Percentiles rank a stretch among this genome's conserved stretches.
Conservation (phyloP, 2,888 invertebrate species). For the Drosophila nr. fundita region DNA sequence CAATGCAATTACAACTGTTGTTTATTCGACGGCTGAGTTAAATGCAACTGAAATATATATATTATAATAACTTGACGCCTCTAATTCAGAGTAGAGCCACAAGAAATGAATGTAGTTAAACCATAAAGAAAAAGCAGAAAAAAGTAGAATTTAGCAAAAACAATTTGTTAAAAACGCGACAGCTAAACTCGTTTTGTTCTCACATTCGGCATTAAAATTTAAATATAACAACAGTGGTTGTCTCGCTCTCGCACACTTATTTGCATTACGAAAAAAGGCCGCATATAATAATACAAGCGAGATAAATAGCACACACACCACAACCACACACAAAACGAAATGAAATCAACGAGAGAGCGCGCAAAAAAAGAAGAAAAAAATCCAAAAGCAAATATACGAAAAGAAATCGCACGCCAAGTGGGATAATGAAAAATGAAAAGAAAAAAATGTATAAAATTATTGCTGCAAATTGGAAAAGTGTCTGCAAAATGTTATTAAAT, state of each 20-base stretch:
- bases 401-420: constrained; percentile 51
- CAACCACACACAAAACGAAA: constrained; percentile 28
- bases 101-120: constrained; percentile 13
- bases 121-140: constrained; percentile 13
- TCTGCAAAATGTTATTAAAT: background rate
- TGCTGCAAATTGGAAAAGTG: constrained; percentile 7
- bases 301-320: constrained; percentile 47
- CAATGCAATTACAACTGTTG: constrained; percentile 41
- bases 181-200: constrained; percentile 67
- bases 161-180: constrained; percentile 73
- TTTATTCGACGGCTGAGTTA: constrained; percentile 7
- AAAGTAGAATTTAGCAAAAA: constrained; percentile 36
- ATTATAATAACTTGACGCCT: constrained; percentile 3
- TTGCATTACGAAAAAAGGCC: constrained; percentile 61
- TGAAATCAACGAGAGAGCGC: constrained; percentile 57
- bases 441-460: constrained; percentile 32
- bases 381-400: constrained; percentile 50
- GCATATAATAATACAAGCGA: constrained; percentile 61
- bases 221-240: constrained; percentile 63
- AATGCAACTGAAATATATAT: constrained; percentile 6
- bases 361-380: constrained; percentile 39
- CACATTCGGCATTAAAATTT: constrained; percentile 74
- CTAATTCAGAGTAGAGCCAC: constrained; percentile 20
- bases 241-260: constrained; percentile 49
- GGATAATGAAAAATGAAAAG: constrained; percentile 45